Conservation (phyloP, 1,140 invertebrate species). For the Thaumetopoea pityocampa region DNA sequence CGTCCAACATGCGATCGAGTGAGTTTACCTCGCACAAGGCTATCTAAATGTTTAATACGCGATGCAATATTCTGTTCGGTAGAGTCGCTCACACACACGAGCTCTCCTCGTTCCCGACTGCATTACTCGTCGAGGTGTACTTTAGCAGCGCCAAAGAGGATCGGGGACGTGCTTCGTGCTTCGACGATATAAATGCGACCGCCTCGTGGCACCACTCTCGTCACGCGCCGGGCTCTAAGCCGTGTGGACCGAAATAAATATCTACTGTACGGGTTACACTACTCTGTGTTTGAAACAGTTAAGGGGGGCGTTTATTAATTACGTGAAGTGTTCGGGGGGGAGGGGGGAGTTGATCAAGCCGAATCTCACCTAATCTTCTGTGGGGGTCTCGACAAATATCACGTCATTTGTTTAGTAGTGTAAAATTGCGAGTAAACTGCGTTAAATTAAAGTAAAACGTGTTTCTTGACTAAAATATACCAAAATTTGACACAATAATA, state of each 20-base stretch:
- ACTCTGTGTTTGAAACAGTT: background rate
- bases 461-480: too few relatives aligned
- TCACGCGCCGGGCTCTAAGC: constrained; percentile 6
- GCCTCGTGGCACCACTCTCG: constrained; percentile 1
- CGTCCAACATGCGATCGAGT: too few relatives aligned
- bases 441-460: too few relatives aligned
- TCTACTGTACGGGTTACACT: background rate
- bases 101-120: constrained; percentile 2
- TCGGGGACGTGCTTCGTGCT: constrained; percentile 15
- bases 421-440: too few relatives aligned
- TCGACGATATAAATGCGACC: constrained; percentile 4
- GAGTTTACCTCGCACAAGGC: background rate
- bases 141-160: constrained; percentile 15
- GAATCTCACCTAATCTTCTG: too few relatives aligned
- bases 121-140: constrained; percentile 12
- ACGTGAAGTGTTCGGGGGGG: too few relatives aligned
- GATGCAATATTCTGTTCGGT: too few relatives aligned
- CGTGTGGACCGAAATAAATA: constrained; percentile 8
- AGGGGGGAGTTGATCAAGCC: too few relatives aligned
- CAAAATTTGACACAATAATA: too few relatives aligned
- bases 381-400: too few relatives aligned
- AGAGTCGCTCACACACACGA: constrained; percentile 2
- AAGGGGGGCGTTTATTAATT: too few relatives aligned
- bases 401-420: too few relatives aligned
- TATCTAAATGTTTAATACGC: background rate